Base-by-base conservation (phyloP, 2,888 invertebrate genomes). In the Synanthedon vespiformis region DNA sequence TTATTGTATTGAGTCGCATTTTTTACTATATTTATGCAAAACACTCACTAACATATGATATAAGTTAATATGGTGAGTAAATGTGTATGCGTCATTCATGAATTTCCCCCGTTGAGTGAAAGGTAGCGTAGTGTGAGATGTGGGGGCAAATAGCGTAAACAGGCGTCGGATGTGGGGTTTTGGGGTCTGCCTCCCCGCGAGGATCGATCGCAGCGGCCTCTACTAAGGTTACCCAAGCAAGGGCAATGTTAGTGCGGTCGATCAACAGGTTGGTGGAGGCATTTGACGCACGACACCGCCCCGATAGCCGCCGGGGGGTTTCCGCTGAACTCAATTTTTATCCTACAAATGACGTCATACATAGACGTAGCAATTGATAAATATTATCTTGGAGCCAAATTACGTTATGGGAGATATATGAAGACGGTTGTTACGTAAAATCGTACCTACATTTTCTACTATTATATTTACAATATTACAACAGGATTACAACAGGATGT, bases 41-140 rank as follows among this genome's bases (percentile, higher is more conserved):
- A 47, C 53, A 49, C 47, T 50, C 50, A 16, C 44, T 40, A 13
- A 40, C 47, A 48, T 22, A 16, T 48, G 14, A n/a, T 14, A 44
- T 13, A 44, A 44, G n/a, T n/a, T 14, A 44, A 44, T 14, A 44
- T 44, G n/a, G 60, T 16, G 58, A 61, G 66, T 61, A 61, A 56
- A 58, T 64, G 72, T 64, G 72, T 74, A 72, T 59, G 68, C 67
- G 64, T 76, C 85, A 86, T 86, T 85, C 85, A 86, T 78, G 74
- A 79, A 72, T 74, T 72, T 67, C 60, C 65, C 68, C 62, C 62
- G 55, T 59, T 67, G 67, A 63, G 62, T 60, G 68, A 65, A 67
- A 64, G 54, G 53, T 50, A 57, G 50, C 52, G 63, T 68, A 67
- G 74, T 61, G 63, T 68, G 75, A 57, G 73, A 54, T 54, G 44